Evolutionary conservation across 2,888 invertebrate genomes (phyloP).

Genomic region (Eledona agricola): DNA sequence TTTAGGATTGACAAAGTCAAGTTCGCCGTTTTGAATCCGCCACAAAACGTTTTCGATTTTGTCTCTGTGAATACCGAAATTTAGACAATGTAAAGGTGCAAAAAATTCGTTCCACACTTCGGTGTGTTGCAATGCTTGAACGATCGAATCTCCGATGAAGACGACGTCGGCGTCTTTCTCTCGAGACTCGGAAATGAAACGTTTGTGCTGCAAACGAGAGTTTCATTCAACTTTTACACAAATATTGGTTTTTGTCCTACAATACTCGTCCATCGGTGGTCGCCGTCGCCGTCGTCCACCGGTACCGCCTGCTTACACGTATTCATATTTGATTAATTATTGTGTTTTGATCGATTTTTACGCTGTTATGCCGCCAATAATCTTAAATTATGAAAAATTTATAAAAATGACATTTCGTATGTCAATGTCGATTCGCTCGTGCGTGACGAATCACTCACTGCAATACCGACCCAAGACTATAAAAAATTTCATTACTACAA

Average conservation of each 20-base stretch:
- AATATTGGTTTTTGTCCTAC: conserved; percentile 59
- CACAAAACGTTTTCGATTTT: conserved; percentile 89
- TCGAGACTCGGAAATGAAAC: conserved; percentile 84
- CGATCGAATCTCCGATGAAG: conserved; percentile 88
- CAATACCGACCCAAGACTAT: conserved; percentile 22
- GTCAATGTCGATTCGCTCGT: conserved; percentile 28
- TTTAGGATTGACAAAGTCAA: conserved; percentile 89
- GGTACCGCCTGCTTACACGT: conserved; percentile 76
- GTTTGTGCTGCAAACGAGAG: conserved; percentile 74
- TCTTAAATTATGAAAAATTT: conserved; percentile 29
- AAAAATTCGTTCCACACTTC: conserved; percentile 91
- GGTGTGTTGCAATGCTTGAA: conserved; percentile 83
- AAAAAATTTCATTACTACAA: too few relatives aligned
- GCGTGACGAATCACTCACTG: conserved; percentile 11
- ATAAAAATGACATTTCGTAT: conserved; percentile 38
- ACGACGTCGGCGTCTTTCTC: conserved; percentile 93
- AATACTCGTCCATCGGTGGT: conserved; percentile 86
- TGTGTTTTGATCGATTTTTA: conserved; percentile 4
- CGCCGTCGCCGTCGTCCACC: conserved; percentile 81
- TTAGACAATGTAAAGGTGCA: conserved; percentile 90
- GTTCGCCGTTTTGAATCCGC: conserved; percentile 88
- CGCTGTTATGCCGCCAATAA: conserved; percentile 17
- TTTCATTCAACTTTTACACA: conserved; percentile 40
- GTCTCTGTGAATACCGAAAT: conserved; percentile 90
- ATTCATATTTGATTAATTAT: conserved; percentile 67